Evolutionary conservation across 2,888 invertebrate genomes (phyloP).

Genomic region (Mesorhabditis spiculigera): DNA sequence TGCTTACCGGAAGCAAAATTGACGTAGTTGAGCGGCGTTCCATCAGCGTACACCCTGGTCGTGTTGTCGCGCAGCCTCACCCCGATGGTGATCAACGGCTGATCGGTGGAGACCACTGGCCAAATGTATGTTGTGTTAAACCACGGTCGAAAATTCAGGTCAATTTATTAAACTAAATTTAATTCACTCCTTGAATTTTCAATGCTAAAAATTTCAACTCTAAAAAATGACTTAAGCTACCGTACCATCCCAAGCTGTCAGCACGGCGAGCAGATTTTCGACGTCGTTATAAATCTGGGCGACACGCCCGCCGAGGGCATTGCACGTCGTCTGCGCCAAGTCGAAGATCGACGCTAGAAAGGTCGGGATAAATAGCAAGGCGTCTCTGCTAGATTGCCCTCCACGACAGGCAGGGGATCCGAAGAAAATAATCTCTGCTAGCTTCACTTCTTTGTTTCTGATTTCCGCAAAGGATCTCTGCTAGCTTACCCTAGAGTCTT

Average conservation of each 20-base stretch:
- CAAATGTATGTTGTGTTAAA: background rate
- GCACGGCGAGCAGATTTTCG: background rate
- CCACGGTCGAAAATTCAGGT: background rate
- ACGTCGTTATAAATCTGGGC: background rate
- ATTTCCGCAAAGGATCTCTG: too few species aligned
- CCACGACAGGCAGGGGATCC: too few species aligned
- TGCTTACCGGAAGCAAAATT: constrained; percentile 3
- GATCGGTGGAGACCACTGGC: background rate
- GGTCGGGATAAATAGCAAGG: too few species aligned
- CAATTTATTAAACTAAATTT: too few species aligned
- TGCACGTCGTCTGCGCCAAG: background rate
- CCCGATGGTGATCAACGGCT: background rate
- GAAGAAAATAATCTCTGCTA: too few species aligned
- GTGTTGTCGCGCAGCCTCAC: background rate
- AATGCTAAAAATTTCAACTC: too few species aligned
- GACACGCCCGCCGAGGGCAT: background rate
- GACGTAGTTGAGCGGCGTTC: background rate
- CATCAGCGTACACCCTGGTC: background rate
- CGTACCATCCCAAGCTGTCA: background rate
- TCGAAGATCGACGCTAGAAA: background rate
- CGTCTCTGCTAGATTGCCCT: too few species aligned
- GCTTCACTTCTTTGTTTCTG: too few species aligned
- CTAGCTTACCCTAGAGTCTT: too few species aligned
- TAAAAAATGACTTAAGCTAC: too few species aligned
- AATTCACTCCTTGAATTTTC: too few species aligned